Conservation (phyloP, 1,140 invertebrate genomes). For the Telenomus remus region DNA sequence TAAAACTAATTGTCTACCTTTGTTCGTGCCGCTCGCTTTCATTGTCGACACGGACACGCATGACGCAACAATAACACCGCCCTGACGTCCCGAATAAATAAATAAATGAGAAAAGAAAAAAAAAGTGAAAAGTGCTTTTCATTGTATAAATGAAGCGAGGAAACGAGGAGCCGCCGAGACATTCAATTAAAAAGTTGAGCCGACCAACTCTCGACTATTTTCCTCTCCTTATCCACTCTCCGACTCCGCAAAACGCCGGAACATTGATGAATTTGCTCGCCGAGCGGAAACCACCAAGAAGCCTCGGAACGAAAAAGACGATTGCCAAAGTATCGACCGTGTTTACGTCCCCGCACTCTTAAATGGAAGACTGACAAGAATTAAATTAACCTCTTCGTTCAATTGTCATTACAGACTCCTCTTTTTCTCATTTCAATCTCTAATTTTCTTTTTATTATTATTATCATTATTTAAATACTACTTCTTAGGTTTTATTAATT, state of each 20-base stretch:
- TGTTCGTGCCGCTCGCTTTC: slow-evolving; percentile 16
- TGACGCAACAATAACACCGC: slow-evolving; percentile 27
- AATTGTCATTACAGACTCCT: slow-evolving; percentile 33
- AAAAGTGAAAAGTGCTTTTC: slow-evolving; percentile 7
- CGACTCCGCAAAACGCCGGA: slow-evolving; percentile 34
- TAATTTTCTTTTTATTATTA: no score
- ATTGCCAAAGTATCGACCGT: slow-evolving; percentile 49
- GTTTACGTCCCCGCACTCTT: slow-evolving; percentile 53
- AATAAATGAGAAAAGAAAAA: no score
- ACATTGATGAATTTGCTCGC: slow-evolving; percentile 54
- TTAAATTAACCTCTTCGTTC: slow-evolving; percentile 62
- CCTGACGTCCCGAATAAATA: slow-evolving; percentile 1
- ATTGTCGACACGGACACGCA: slow-evolving; percentile 15
- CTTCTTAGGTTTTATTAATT: no score
- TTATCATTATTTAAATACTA: no score
- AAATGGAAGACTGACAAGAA: slow-evolving; percentile 59
- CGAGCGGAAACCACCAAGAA: slow-evolving; percentile 43
- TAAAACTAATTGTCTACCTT: slow-evolving; percentile 50
- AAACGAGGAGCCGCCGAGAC: slow-evolving; percentile 16
- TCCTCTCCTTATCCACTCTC: slow-evolving; percentile 11
- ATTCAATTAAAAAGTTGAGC: slow-evolving; percentile 50
- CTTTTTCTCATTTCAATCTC: no score
- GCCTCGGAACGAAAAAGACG: slow-evolving; percentile 49
- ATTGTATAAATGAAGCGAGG: slow-evolving; percentile 9
- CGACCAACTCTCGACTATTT: slow-evolving; percentile 12